Base-by-base conservation (phyloP, 35 echinoderm and acorn worm genomes). In the Diadema setosum region DNA sequence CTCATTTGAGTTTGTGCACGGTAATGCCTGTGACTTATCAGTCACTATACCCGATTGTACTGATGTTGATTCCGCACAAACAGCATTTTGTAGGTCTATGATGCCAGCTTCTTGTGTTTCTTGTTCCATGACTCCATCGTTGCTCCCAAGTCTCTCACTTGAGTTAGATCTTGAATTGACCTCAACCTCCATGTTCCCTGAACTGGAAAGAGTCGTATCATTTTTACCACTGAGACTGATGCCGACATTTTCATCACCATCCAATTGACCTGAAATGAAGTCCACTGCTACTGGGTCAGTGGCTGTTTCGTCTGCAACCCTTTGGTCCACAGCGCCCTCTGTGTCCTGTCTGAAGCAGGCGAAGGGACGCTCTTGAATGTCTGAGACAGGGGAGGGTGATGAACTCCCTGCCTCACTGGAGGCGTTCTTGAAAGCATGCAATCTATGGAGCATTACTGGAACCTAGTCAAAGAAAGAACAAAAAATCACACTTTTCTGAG, bases 401-500 rank as follows among this genome's bases (percentile, higher is more conserved):
- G 95, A 83, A 65, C 75, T 86, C 0, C 81, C 58, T 60, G 86
- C 91, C 37, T 93, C 82, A 21, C 81, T 56, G 2, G 58, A 24
- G 25, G 84, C 67, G 43, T 90, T 81, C 43, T 81, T 93, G 20
- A 97, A 58, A 32, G 27, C 46, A 48, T 89, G 87, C 6, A 97
- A 65, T 18, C 95, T 76, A 34, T 90, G 82, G 65, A 97, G 63
- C 95, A 97, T 97, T 11, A 97, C 49, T 3, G 87, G 91, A 20
- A 97, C 95, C 95, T 96, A 17, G 11, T n/a, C n/a, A n/a, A n/a
- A n/a, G n/a, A n/a, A n/a, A n/a, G n/a, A n/a, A n/a, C n/a, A n/a
- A n/a, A n/a, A n/a, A n/a, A n/a, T n/a, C n/a, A n/a, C n/a, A n/a
- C n/a, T n/a, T n/a, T n/a, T n/a, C n/a, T n/a, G n/a, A n/a, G n/a